Base-by-base conservation (phyloP, 2,888 invertebrate species). In the Eristalis pertinax region DNA sequence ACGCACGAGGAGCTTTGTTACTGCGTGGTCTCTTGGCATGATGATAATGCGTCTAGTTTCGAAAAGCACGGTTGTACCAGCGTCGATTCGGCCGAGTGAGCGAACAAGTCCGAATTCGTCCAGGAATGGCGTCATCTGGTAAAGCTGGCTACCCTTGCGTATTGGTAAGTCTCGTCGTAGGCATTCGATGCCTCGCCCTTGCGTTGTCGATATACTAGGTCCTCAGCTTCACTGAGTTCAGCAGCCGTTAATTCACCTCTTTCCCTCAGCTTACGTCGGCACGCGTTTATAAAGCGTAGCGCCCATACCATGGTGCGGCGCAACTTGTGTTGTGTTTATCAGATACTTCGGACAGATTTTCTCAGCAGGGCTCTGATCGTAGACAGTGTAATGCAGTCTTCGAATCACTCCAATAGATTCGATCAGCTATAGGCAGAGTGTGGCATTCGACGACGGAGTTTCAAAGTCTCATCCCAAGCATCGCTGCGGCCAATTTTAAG, bases 321-420 rank as follows among this genome's bases (percentile, higher is more conserved):
- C 29, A 83, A 8, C n/a, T 63, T 68, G 3, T 4, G 24, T 50
- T n/a, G 8, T 22, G 15, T 4, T 32, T 22, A 62, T 19, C 15
- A 62, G 26, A 50, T 62, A 43, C 19, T 73, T 67, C 15, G 24
- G 35, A 29, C 62, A 19, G 3, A 73, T 22, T 13, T 73, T 62
- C 35, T 79, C 73, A 13, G 22, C 35, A 2, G 19, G 22, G 22
- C 22, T 65, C 22, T 29, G 65, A 65, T 22, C 19, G 24, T 8
- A 65, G 19, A 41, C 65, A 65, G 38, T 65, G 22, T 4, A 65
- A 35, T 5, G 62, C 72, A 4, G 65, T 83, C 58, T 74, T 72
- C 24, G 50, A 70, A 63, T 78, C 72, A 62, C 65, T 76, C 69
- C 70, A 78, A 32, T 38, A 82, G 4, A 65, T n/a, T 5, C 70